Conservation (phyloP, 2,113 vertebrate species). For the Anseranas semipalmata region DNA sequence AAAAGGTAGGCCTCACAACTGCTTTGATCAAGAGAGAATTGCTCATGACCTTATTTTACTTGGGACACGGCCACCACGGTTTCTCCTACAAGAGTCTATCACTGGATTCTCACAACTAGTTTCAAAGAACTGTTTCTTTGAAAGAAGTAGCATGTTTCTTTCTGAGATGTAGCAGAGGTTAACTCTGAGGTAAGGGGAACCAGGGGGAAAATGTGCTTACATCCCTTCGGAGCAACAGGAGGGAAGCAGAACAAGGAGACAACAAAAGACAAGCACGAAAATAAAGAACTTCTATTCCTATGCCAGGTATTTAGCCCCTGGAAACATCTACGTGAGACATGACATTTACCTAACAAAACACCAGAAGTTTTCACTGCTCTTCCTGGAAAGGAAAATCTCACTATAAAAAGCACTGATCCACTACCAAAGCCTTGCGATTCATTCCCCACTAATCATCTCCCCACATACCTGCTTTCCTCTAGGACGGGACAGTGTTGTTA, state of each 20-base stretch:
- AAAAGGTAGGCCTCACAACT: neutral
- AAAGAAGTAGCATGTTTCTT: neutral
- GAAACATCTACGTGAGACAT: neutral
- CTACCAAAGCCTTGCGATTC: neutral
- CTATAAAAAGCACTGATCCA: neutral
- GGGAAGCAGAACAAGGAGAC: neutral
- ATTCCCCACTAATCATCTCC: neutral
- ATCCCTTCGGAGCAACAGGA: neutral
- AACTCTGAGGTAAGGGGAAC: neutral
- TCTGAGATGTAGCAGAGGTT: neutral
- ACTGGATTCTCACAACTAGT: neutral
- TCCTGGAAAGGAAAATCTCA: neutral
- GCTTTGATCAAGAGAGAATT: neutral
- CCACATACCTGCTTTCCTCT: neutral
- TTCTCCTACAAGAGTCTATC: neutral
- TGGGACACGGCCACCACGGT: neutral
- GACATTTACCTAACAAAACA: neutral
- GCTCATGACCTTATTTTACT: neutral
- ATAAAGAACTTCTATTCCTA: neutral
- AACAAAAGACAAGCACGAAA: neutral
- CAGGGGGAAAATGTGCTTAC: rapidly evolving
- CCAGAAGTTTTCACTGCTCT: neutral
- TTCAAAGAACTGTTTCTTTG: neutral
- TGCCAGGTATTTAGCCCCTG: neutral
- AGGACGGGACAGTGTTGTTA: neutral